Conservation (phyloP, 1,140 invertebrate genomes). For the Caenorhabditis latens region DNA sequence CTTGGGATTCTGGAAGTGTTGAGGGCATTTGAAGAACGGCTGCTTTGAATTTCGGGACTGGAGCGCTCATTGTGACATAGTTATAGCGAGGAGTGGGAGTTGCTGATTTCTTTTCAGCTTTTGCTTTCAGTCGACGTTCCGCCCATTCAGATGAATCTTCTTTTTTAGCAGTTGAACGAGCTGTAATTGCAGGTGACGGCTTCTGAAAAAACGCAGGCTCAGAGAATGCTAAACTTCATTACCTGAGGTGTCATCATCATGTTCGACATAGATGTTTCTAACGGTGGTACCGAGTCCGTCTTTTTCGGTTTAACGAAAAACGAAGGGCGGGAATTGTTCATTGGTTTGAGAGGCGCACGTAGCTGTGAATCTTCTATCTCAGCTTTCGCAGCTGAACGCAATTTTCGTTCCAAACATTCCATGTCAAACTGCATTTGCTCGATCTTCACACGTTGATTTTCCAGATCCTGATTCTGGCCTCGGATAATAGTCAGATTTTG, state of each 20-base stretch:
- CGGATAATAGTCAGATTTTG: background rate
- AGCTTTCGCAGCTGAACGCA: background rate
- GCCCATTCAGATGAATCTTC: slow-evolving; percentile 29
- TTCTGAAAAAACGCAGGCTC: background rate
- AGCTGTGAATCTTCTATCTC: background rate
- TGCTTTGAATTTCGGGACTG: slow-evolving; percentile 9
- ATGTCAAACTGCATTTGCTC: slow-evolving; percentile 1
- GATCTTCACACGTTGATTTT: background rate
- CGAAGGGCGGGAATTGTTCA: background rate
- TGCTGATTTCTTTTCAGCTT: slow-evolving; percentile 27
- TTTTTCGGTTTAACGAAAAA: slow-evolving; percentile 32
- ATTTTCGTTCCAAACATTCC: slow-evolving; percentile 20
- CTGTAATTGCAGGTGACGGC: background rate
- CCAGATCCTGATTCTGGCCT: slow-evolving; percentile 4
- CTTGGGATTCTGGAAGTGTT: background rate
- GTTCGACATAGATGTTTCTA: background rate
- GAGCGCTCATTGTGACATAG: background rate
- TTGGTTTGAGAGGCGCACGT: background rate
- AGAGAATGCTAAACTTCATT: background rate
- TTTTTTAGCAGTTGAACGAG: background rate
- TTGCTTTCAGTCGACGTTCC: slow-evolving; percentile 3
- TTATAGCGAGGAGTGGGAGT: background rate
- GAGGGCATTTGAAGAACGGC: slow-evolving; percentile 36
- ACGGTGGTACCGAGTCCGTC: background rate
- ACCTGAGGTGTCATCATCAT: slow-evolving; percentile 26